Evolutionary conservation across 2,888 invertebrate species (phyloP).

Genomic region (Cheilosia scutellata): DNA sequence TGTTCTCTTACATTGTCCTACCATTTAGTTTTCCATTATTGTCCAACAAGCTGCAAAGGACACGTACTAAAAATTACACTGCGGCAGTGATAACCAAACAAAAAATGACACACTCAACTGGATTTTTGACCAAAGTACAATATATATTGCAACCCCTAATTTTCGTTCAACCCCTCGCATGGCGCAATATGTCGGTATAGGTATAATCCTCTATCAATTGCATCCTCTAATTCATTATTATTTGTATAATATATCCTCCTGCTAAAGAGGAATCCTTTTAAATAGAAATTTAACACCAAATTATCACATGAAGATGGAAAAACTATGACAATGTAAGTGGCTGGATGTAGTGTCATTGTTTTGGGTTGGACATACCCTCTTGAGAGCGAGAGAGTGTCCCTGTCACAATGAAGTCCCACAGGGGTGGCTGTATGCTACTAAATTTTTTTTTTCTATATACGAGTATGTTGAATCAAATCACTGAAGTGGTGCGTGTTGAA

Average conservation of each 20-base stretch:
- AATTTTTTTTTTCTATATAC: conserved; percentile 16
- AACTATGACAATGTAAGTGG: conserved; percentile 75
- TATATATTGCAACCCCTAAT: conserved; percentile 47
- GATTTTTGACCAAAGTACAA: neutral
- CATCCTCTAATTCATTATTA: conserved; percentile 67
- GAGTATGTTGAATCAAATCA: conserved; percentile 43
- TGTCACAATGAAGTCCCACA: conserved; percentile 59
- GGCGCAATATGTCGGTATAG: neutral
- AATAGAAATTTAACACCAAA: conserved; percentile 79
- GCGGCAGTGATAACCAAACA: conserved; percentile 3
- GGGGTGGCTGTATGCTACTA: conserved; percentile 47
- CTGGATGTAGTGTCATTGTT: conserved; percentile 60
- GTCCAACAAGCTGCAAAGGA: conserved; percentile 73
- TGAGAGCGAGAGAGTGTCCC: conserved; percentile 29
- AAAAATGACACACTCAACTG: conserved; percentile 30
- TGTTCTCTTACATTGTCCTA: conserved; percentile 76
- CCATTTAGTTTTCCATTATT: conserved; percentile 56
- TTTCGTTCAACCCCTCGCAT: conserved; percentile 40
- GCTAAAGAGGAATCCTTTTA: conserved; percentile 73
- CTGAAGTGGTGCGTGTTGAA: conserved; percentile 23
- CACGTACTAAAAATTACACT: conserved; percentile 59
- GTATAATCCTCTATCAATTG: conserved; percentile 67
- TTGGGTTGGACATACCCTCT: conserved; percentile 58
- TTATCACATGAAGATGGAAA: conserved; percentile 76
- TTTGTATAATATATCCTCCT: conserved; percentile 36